Conservation (phyloP, 2,797 vertebrate genomes). For the Sphaeramia orbicularis region DNA sequence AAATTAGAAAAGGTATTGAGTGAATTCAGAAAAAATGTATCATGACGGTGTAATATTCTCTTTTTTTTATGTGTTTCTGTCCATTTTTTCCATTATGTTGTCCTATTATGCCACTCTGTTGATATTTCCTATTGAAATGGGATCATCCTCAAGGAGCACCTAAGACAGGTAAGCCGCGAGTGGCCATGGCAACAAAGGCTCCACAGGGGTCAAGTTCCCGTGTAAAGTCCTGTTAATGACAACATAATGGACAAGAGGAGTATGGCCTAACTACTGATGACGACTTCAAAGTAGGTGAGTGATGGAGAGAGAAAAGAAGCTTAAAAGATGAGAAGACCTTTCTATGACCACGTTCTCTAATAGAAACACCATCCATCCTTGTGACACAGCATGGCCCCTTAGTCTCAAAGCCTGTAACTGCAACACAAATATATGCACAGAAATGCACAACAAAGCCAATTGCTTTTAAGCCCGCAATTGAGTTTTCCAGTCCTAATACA, state of each 20-base stretch:
- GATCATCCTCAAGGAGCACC: conserved; percentile 88
- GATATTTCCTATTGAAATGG: conserved; percentile 82
- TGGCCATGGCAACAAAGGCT: conserved; percentile 85
- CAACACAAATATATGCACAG: conserved; percentile 92
- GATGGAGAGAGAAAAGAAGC: conserved; percentile 84
- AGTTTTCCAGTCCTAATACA: conserved; percentile 96
- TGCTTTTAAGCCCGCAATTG: conserved; percentile 96
- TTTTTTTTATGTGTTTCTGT: conserved; percentile 57
- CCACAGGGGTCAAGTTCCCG: conserved; percentile 93
- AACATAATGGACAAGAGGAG: conserved; percentile 89
- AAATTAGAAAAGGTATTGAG: conserved; percentile 87
- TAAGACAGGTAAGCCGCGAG: conserved; percentile 90
- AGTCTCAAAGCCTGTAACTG: conserved; percentile 89
- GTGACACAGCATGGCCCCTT: conserved; percentile 91
- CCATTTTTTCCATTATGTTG: conserved; percentile 76
- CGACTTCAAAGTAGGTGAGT: conserved; percentile 93
- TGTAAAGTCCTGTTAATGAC: conserved; percentile 92
- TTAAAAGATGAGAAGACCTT: conserved; percentile 87
- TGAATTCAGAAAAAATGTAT: conserved; percentile 65
- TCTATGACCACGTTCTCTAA: conserved; percentile 89
- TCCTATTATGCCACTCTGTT: conserved; percentile 80
- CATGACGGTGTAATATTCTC: conserved; percentile 74
- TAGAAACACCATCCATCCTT: conserved; percentile 91
- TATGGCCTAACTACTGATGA: conserved; percentile 87
- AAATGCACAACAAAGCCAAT: conserved; percentile 98